A percentile compares a stretch with the other conserved stretches of the same genome.
Evolutionary conservation across 2,888 invertebrate species (phyloP).

Genomic region (Ephialtes manifestator): DNA sequence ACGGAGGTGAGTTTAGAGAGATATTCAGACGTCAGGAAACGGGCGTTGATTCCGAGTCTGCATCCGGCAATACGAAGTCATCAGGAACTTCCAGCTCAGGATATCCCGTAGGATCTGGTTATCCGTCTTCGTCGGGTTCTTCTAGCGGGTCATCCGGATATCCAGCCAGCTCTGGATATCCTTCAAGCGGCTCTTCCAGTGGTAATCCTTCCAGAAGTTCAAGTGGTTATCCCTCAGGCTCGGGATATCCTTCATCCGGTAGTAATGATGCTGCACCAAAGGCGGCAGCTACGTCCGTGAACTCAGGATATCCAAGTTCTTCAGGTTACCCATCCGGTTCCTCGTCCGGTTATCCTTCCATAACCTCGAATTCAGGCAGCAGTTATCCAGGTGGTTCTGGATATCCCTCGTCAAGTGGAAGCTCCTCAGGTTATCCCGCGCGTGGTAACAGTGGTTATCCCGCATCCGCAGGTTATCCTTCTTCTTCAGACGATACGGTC

Average conservation of each 20-base stretch:
- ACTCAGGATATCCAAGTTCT: conserved; percentile 52
- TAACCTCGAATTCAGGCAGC: conserved; percentile 6
- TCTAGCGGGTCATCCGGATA: conserved; percentile 51
- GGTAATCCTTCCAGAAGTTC: conserved; percentile 45
- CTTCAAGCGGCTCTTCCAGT: conserved; percentile 33
- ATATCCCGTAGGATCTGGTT: conserved; percentile 60
- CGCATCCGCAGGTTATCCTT: conserved; percentile 60
- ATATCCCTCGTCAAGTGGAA: conserved; percentile 59
- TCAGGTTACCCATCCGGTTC: conserved; percentile 47
- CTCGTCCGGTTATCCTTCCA: conserved; percentile 48
- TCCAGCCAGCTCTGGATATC: conserved; percentile 64
- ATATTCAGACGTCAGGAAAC: conserved; percentile 74
- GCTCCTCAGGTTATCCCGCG: conserved; percentile 44
- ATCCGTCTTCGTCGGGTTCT: conserved; percentile 53
- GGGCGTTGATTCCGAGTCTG: conserved; percentile 41
- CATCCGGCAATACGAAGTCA: conserved; percentile 38
- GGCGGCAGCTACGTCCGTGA: conserved; percentile 15
- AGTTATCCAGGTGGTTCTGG: conserved; percentile 47
- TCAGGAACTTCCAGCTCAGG: conserved; percentile 42
- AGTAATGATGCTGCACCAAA: conserved; percentile 14
- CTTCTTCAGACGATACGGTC: conserved; percentile 41
- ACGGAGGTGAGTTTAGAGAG: conserved; percentile 74
- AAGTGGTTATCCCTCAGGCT: conserved; percentile 45
- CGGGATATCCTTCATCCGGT: conserved; percentile 62
- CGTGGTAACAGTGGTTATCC: conserved; percentile 34